These are phyloP conservation scores for Electrona antarctica DNA, from an alignment of 2,113 vertebrate genomes.

Conservation along the genomic window DNA sequence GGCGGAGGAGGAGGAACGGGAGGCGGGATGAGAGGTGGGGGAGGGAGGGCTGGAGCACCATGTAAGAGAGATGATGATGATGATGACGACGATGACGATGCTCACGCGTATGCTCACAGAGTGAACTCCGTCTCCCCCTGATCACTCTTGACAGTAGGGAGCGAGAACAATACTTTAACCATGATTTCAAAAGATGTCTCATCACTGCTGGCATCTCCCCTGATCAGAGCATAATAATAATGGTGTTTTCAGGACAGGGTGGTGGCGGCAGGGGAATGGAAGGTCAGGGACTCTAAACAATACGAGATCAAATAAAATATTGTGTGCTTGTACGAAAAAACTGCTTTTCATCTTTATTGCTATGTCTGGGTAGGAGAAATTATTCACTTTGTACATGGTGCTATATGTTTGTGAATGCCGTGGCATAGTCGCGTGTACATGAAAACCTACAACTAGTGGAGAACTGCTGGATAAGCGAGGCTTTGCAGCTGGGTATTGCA, in stretches of 20 bases:
- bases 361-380: no score
- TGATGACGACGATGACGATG: slow-evolving; percentile 40
- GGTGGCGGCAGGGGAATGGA: slow-evolving; percentile 40
- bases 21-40: neutral
- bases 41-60: slow-evolving; percentile 6
- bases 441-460: no score
- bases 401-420: no score
- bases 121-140: slow-evolving; percentile 42
- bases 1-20: slow-evolving; percentile 2
- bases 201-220: slow-evolving; percentile 48
- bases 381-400: no score
- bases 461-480: no score
- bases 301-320: slow-evolving; percentile 8
- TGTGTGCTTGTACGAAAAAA: no score
- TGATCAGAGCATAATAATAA: slow-evolving; percentile 59
- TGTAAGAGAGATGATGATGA: slow-evolving; percentile 52
- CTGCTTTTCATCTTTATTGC: no score
- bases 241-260: slow-evolving; percentile 37
- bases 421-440: no score
- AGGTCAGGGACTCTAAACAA: slow-evolving; percentile 45
- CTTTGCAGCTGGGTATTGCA: no score
- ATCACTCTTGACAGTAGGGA: slow-evolving; percentile 60
- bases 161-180: slow-evolving; percentile 48
- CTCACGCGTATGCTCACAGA: slow-evolving; percentile 49
- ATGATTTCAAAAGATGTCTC: slow-evolving; percentile 34